Evolutionary conservation across 2,888 invertebrate genomes (phyloP), one percentile per base, ranked within the genome.

Genomic region (Nomada flava): DNA sequence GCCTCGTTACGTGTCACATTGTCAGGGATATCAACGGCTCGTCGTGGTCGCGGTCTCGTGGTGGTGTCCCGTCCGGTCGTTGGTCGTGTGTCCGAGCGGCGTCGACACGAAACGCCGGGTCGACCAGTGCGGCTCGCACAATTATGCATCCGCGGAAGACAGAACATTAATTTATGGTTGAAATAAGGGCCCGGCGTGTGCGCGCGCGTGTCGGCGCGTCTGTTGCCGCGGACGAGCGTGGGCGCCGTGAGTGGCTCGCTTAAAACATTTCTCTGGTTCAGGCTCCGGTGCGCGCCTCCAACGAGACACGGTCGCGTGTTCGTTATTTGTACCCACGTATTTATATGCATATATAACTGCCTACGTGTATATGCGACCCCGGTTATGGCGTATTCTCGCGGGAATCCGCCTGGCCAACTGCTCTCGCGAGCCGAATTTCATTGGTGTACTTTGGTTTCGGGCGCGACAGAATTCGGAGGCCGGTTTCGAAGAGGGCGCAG

Each of bases 191-290:
- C 90, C 90, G 88, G 91, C 89, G 90, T 88, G 91, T 90, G 91
- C 91, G 89, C 86, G 88, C 92, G 92, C 91, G 92, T 92, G 91
- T 92, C 92, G 91, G 91, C 92, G 91, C 91, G 91, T 92, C 92
- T 90, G 92, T 92, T 92, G 91, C 86, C 87, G 84, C 88, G 89
- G 88, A 89, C 84, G 88, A 91, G 91, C 91, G 91, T 92, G 91
- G 91, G 91, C 91, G 91, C 90, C 87, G 86, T 85, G 90, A 90
- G 90, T 89, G 91, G 89, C 90, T 92, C 91, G 91, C 90, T 92
- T 92, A 91, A 93, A 93, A 93, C 92, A 93, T 93, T 93, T 93
- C 92, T 92, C 92, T 92, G 91, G 92, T 92, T 92, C 92, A 91
- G 75, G 88, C 89, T 85, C 89, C 87, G 83, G 86, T 88, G 88